These are phyloP conservation scores for Artemia franciscana DNA, from an alignment of 1,140 invertebrate genomes.

Conservation along the genomic window DNA sequence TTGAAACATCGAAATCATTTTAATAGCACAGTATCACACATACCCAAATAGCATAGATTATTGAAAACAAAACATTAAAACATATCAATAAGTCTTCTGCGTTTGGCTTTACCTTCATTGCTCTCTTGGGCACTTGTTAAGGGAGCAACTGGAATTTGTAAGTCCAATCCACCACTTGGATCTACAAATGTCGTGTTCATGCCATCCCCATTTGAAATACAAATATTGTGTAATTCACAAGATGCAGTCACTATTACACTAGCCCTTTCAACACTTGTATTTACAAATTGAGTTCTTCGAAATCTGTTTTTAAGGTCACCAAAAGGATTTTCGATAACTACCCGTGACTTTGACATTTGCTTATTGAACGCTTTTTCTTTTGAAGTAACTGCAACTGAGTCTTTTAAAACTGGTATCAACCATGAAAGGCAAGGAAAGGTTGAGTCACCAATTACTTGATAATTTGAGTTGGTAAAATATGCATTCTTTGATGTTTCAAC, in stretches of 20 bases:
- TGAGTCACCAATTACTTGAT: background rate
- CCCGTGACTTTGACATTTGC: background rate
- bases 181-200: no score
- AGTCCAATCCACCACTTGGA: no score
- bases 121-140: no score
- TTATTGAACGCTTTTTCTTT: background rate
- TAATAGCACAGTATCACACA: no score
- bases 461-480: background rate
- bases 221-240: slow-evolving; percentile 3
- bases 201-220: background rate
- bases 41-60: no score
- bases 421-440: background rate
- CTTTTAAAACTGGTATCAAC: background rate
- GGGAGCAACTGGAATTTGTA: no score
- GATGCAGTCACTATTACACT: background rate
- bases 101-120: no score
- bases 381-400: background rate
- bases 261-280: background rate
- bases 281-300: background rate
- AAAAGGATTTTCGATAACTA: background rate
- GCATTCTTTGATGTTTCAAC: background rate
- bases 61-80: no score
- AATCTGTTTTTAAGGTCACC: slow-evolving; percentile 1
- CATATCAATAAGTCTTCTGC: no score
- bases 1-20: no score